Conservation (phyloP, 2,797 vertebrate species). For the Aselliscus stoliczkanus region DNA sequence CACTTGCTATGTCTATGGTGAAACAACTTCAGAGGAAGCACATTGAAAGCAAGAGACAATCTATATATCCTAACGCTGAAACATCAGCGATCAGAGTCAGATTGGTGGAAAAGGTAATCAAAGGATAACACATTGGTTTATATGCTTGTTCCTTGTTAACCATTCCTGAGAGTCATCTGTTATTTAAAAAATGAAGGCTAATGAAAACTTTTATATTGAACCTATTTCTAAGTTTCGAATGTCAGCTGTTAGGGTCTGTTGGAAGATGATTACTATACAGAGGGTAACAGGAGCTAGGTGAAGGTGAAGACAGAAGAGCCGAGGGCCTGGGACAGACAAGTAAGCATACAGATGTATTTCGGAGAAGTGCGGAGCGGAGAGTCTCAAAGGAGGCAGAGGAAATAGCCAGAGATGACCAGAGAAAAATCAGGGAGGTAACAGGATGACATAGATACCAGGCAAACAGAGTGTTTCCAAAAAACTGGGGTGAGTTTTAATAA, state of each 20-base stretch:
- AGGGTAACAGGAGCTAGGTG: neutral
- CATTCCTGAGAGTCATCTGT: neutral
- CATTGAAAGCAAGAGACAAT: neutral
- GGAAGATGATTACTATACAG: neutral
- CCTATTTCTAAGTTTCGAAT: neutral
- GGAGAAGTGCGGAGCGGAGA: neutral
- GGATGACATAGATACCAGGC: neutral
- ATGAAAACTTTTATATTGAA: neutral
- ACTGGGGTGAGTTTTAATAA: neutral
- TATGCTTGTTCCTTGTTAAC: neutral
- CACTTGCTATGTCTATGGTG: neutral
- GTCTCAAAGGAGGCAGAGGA: neutral
- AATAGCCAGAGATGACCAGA: neutral
- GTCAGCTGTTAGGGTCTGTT: neutral
- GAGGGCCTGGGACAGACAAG: neutral
- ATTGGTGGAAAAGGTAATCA: neutral
- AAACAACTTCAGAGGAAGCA: neutral
- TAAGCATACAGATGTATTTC: fast-evolving
- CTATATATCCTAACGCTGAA: neutral
- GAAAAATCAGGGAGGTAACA: neutral
- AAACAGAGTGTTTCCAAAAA: neutral
- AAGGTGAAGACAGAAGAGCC: neutral
- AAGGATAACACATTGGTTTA: neutral
- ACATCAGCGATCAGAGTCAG: neutral
- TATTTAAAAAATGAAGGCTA: neutral